Evolutionary conservation across 2,797 vertebrate genomes (phyloP).

Genomic region (Chrysolophus pictus): DNA sequence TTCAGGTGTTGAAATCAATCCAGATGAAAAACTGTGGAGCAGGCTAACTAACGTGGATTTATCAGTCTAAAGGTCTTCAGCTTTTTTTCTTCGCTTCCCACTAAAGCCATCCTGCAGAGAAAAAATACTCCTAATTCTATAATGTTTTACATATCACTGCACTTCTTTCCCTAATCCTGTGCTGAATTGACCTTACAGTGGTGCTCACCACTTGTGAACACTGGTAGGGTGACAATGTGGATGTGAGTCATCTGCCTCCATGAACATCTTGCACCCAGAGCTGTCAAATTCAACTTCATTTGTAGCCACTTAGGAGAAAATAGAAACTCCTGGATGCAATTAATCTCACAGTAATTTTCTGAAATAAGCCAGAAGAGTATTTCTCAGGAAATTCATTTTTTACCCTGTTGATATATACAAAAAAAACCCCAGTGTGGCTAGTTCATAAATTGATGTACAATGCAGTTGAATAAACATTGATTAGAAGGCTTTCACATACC

Average conservation of each 20-base stretch:
- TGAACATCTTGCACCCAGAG: not conserved
- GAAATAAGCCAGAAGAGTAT: not conserved
- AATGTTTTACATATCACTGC: not conserved
- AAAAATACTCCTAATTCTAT: not conserved
- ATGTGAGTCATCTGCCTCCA: not conserved
- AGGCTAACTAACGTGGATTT: not conserved
- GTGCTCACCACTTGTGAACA: not conserved
- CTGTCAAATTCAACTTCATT: not conserved
- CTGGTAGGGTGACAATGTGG: not conserved
- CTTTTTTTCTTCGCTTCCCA: not conserved
- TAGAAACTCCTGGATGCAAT: not conserved
- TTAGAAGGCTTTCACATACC: not conserved
- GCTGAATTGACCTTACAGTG: not conserved
- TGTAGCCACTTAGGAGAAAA: not conserved
- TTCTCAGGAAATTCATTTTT: not conserved
- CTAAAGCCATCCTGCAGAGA: not conserved
- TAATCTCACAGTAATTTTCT: not conserved
- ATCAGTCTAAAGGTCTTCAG: not conserved
- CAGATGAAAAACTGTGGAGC: not conserved
- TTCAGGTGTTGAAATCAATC: constrained; percentile 13
- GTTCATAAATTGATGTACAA: not conserved
- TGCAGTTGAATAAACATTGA: not conserved
- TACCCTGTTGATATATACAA: not conserved
- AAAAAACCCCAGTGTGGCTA: not conserved
- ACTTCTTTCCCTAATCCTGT: not conserved